phyloP scores from a whole-genome alignment of 1,140 invertebrate species.

The Proales similis region DNA sequence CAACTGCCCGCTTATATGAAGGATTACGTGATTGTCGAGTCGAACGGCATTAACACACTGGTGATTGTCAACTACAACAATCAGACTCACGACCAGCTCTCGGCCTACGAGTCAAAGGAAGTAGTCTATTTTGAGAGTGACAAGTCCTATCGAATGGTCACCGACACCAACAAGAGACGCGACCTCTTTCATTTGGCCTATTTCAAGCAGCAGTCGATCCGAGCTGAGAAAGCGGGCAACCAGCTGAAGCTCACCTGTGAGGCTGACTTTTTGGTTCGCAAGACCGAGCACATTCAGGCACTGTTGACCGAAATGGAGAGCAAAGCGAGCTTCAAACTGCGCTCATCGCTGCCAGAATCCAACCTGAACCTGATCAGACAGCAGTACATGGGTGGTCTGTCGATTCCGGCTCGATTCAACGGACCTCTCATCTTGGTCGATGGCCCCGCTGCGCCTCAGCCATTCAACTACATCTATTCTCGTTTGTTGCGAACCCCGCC shows the following conservation, averaged over 20 bases:
- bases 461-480: too few species aligned
- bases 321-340: conserved; percentile 15
- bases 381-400: too few species aligned
- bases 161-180: neutral
- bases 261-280: conserved; percentile 29
- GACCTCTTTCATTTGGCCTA: conserved; percentile 21
- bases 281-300: neutral
- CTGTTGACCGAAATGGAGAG: conserved; percentile 21
- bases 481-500: too few species aligned
- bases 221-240: conserved; percentile 8
- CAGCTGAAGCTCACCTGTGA: conserved; percentile 1
- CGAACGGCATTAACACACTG: conserved; percentile 7
- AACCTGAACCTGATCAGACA: too few species aligned
- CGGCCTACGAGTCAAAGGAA: conserved; percentile 18
- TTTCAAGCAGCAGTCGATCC: conserved; percentile 24
- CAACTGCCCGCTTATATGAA: conserved; percentile 10
- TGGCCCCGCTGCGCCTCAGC: too few species aligned
- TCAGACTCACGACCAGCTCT: conserved; percentile 15
- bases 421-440: too few species aligned
- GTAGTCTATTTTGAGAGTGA: neutral
- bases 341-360: too few species aligned
- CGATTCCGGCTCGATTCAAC: too few species aligned
- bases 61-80: conserved; percentile 16
- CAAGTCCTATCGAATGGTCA: neutral
- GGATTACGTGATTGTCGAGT: conserved; percentile 10